Conservation (phyloP, 2,888 invertebrate species). For the Arrhopalites spinosus region DNA sequence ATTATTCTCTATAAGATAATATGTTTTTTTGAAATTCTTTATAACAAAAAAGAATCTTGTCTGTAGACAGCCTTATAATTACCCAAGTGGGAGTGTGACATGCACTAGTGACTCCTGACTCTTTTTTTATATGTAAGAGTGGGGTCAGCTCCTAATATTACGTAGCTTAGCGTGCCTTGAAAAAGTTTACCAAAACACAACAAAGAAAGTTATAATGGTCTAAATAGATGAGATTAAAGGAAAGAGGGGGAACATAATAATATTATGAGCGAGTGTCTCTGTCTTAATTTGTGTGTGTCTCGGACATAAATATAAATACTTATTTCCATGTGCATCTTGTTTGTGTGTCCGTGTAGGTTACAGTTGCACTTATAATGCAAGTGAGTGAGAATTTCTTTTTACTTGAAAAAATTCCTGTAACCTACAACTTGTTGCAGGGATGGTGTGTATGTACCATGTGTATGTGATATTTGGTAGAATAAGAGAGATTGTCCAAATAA, state of each 20-base stretch:
- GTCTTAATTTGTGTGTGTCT: too few relatives aligned
- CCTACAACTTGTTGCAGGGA: background rate
- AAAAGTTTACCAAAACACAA: background rate
- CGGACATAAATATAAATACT: too few relatives aligned
- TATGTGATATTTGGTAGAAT: background rate
- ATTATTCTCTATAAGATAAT: too few relatives aligned
- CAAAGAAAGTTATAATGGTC: background rate
- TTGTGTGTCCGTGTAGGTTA: too few relatives aligned
- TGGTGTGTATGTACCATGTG: background rate
- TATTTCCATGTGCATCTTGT: too few relatives aligned
- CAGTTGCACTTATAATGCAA: too few relatives aligned
- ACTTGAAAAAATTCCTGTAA: too few relatives aligned
- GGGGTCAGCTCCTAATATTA: slow-evolving; percentile 7
- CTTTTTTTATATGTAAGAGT: too few relatives aligned
- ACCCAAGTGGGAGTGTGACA: slow-evolving; percentile 10
- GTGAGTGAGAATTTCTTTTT: too few relatives aligned
- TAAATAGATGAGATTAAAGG: background rate
- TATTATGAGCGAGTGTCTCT: background rate
- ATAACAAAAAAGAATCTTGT: too few relatives aligned
- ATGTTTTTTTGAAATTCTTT: too few relatives aligned
- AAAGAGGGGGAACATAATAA: background rate
- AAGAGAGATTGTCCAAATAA: slow-evolving; percentile 2
- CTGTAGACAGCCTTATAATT: background rate
- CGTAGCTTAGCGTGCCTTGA: background rate
- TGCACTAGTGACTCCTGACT: slow-evolving; percentile 21